These are phyloP conservation scores for Sinodicranocentrus sp. DNA, from an alignment of 2,888 invertebrate genomes.

Conservation along the genomic window DNA sequence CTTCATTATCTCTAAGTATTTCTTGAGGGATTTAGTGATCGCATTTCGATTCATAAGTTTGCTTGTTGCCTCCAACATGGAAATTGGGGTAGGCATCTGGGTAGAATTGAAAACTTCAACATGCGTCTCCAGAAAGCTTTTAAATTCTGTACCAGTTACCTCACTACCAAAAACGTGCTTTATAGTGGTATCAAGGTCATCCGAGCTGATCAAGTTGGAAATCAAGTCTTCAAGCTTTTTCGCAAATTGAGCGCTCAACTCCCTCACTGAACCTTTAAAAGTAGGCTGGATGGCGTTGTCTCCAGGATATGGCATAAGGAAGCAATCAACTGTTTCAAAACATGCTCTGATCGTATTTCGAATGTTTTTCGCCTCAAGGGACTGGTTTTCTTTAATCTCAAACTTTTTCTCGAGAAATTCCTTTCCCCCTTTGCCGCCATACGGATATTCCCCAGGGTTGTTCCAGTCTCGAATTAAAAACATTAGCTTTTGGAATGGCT, in stretches of 20 bases:
- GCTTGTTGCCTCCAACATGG: constrained; percentile 44
- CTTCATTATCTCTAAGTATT: background rate
- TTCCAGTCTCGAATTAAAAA: constrained; percentile 72
- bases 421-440: constrained; percentile 54
- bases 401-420: constrained; percentile 47
- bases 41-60: background rate
- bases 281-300: constrained; percentile 36
- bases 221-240: constrained; percentile 62
- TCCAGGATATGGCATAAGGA: constrained; percentile 96
- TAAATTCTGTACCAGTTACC: constrained; percentile 42
- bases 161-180: constrained; percentile 45
- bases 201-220: constrained; percentile 45
- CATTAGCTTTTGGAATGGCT: constrained; percentile 67
- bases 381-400: constrained; percentile 13
- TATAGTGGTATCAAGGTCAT: background rate
- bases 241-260: constrained; percentile 28
- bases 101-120: constrained; percentile 61
- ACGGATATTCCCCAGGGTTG: constrained; percentile 23
- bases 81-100: constrained; percentile 29
- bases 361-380: constrained; percentile 90
- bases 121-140: constrained; percentile 32
- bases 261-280: constrained; percentile 58
- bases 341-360: constrained; percentile 95
- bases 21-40: background rate
- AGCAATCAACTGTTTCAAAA: constrained; percentile 96